Evolutionary conservation across 1,140 invertebrate species (phyloP), one percentile per base, ranked within the genome.

Genomic region (Drosophila virilis): DNA sequence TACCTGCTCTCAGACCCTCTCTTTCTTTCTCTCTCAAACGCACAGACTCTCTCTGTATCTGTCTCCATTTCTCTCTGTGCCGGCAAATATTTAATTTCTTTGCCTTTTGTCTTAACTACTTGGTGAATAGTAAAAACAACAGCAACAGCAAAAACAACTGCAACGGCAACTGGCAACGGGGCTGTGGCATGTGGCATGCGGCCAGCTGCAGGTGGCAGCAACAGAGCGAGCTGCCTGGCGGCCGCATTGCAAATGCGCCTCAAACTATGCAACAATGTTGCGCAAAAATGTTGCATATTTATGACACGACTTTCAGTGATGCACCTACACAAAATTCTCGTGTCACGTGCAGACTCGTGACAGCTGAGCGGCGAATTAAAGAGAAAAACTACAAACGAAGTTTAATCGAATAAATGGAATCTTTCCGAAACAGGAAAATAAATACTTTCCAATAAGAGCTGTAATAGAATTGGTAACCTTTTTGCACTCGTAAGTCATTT

Each of bases 1-100:
- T 68, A 45, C 33, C 32, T 12, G 9, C 12, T 40, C 17, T 22
- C 6, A 17, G 17, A 1, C 17, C 5, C 32, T 37, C 13, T 48
- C 10, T 32, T 28, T 60, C n/a, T 51, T 22, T 37, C 32, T 32
- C 7, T 6, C 45, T 15, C 43, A 9, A 22, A 13, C 12, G 0
- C 48, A 12, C 22, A 3, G n/a, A 12, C n/a, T 43, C 43, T 51
- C 35, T 32, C 38, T 61, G 12, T 22, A 10, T 46, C 46, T 54
- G 0, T 28, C 33, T 38, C 9, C 17, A 33, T 35, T 8, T 32
- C 35, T 35, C 4, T 54, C 4, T 45, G 12, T 43, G 33, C 10
- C 10, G 43, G 65, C 55, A 77, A 77, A 77, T 77, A 77, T 74
- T 77, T 74, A 74, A 74, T 77, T 70, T 74, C 75, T 74, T 71